These are phyloP conservation scores for Hermaeophaga mercurialis DNA, from an alignment of 2,888 invertebrate species.

Conservation along the genomic window DNA sequence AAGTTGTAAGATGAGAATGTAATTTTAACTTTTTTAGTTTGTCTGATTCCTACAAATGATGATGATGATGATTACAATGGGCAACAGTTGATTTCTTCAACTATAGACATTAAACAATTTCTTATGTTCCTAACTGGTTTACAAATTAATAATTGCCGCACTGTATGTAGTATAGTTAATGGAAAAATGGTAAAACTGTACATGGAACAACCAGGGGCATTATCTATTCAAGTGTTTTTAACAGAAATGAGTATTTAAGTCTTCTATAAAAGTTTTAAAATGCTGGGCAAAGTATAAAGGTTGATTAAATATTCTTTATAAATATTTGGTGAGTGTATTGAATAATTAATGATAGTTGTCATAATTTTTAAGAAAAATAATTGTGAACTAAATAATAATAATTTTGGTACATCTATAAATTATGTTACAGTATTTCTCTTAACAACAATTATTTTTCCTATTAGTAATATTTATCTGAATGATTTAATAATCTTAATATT, in stretches of 20 bases:
- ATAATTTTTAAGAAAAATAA: too few species aligned
- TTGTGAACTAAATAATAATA: too few species aligned
- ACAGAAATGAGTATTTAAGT: conserved; percentile 60
- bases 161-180: conserved; percentile 78
- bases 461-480: too few species aligned
- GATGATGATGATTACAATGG: conserved; percentile 52
- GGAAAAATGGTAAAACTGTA: conserved; percentile 76
- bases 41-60: conserved; percentile 35
- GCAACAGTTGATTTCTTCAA: conserved; percentile 60
- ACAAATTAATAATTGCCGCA: conserved; percentile 72
- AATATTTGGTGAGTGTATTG: too few species aligned
- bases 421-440: too few species aligned
- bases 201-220: conserved; percentile 73
- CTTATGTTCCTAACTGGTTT: conserved; percentile 80
- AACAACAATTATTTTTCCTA: too few species aligned
- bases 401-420: too few species aligned
- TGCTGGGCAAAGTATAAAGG: too few species aligned
- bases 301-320: too few species aligned
- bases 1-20: not conserved
- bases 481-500: too few species aligned
- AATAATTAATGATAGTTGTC: too few species aligned
- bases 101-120: conserved; percentile 80
- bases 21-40: conserved; percentile 40
- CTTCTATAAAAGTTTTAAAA: too few species aligned
- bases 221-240: conserved; percentile 81